phyloP scores from a whole-genome alignment of 2,113 vertebrate species.

The Lates calcarifer region DNA sequence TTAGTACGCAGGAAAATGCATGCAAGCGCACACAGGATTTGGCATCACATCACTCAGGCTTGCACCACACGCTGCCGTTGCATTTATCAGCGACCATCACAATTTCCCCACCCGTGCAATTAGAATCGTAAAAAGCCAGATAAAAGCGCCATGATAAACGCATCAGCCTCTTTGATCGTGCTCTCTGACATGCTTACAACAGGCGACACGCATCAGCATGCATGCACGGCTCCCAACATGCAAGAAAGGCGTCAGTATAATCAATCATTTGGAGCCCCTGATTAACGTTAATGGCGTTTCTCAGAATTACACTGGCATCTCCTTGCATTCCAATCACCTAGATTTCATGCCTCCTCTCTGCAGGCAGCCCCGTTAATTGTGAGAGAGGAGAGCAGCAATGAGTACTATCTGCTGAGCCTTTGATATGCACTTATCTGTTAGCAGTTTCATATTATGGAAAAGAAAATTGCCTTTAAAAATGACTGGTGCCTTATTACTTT shows the following conservation, averaged over 20 bases:
- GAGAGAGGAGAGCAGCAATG: constrained; percentile 55
- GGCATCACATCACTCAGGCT: constrained; percentile 40
- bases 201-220: constrained; percentile 20
- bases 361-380: constrained; percentile 73
- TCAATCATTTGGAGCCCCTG: constrained; percentile 60
- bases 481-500: constrained; percentile 72
- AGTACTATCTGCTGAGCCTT: constrained; percentile 74
- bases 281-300: constrained; percentile 77
- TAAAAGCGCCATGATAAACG: constrained; percentile 11
- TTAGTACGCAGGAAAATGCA: constrained; percentile 12
- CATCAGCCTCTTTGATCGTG: constrained; percentile 27
- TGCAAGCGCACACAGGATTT: constrained; percentile 5
- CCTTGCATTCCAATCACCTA: constrained; percentile 74
- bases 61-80: background rate
- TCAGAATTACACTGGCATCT: constrained; percentile 68
- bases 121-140: constrained; percentile 14
- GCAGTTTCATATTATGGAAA: constrained; percentile 72
- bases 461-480: constrained; percentile 78
- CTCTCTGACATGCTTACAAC: constrained; percentile 29
- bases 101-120: constrained; percentile 2
- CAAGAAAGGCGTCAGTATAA: constrained; percentile 26
- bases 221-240: constrained; percentile 19
- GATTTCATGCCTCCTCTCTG: constrained; percentile 73
- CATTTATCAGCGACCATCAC: constrained; percentile 20
- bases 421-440: constrained; percentile 79